A percentile compares a stretch with the other conserved stretches of the same genome.
Evolutionary conservation across 2,888 invertebrate genomes (phyloP).

Genomic region (Caenorhabditis doughertyi): DNA sequence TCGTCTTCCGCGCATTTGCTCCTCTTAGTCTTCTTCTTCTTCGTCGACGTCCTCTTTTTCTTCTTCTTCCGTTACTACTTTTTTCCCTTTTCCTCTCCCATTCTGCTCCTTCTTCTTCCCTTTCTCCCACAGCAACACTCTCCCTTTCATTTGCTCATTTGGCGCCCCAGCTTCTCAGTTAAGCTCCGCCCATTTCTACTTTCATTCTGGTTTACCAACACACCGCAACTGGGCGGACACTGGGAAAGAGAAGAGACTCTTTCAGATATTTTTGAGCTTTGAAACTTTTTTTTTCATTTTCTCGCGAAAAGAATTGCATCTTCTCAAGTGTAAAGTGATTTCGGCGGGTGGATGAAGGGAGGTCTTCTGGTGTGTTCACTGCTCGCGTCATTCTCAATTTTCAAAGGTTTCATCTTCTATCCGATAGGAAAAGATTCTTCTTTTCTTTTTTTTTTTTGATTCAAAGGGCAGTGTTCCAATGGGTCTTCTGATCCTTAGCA

Average conservation of each 20-base stretch:
- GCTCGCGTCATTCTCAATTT: slow-evolving; percentile 23
- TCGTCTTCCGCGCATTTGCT: slow-evolving; percentile 36
- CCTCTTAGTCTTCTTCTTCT: slow-evolving; percentile 11
- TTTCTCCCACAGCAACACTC: slow-evolving; percentile 41
- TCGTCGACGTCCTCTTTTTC: slow-evolving; percentile 1
- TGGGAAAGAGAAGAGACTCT: not conserved
- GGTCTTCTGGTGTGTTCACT: not conserved
- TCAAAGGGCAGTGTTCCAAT: slow-evolving; percentile 13
- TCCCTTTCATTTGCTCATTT: slow-evolving; percentile 55
- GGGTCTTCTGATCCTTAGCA: not conserved
- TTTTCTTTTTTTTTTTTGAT: slow-evolving; percentile 9
- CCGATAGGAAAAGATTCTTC: not conserved
- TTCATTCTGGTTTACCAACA: slow-evolving; percentile 37
- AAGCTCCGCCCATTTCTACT: slow-evolving; percentile 26
- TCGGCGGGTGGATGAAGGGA: slow-evolving; percentile 22
- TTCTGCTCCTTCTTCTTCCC: slow-evolving; percentile 10
- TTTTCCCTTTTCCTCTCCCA: not conserved
- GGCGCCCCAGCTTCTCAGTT: slow-evolving; percentile 45
- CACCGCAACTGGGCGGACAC: not conserved
- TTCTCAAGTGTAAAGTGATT: slow-evolving; percentile 38
- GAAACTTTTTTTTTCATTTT: slow-evolving; percentile 17
- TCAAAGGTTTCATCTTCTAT: slow-evolving; percentile 33
- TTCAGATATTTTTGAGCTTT: slow-evolving; percentile 42
- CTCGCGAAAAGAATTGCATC: slow-evolving; percentile 10
- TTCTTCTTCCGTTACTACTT: slow-evolving; percentile 21